These are phyloP conservation scores for Alectura lathami DNA, from an alignment of 2,113 vertebrate species.

Conservation along the genomic window DNA sequence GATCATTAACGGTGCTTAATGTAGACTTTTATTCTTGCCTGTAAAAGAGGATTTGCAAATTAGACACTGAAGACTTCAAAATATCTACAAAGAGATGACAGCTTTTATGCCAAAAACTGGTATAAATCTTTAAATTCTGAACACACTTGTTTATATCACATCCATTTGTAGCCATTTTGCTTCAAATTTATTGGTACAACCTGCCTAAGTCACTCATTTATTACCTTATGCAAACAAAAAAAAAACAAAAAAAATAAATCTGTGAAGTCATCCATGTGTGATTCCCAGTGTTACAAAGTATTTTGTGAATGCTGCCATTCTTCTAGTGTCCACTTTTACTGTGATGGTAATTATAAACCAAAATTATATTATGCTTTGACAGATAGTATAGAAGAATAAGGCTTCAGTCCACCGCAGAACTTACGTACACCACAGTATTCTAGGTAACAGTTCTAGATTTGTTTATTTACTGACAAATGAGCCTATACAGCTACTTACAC, in stretches of 20 bases:
- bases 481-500: background rate
- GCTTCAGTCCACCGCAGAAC: background rate
- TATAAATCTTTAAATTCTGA: conserved; percentile 14
- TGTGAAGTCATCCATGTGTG: background rate
- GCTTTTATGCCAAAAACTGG: background rate
- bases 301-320: background rate
- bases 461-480: background rate
- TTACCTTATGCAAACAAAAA: conserved; percentile 47
- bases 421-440: background rate
- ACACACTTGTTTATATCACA: conserved; percentile 12
- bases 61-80: background rate
- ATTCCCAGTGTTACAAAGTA: background rate
- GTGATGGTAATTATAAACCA: background rate
- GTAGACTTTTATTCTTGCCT: background rate
- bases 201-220: conserved; percentile 5
- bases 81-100: background rate
- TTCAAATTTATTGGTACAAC: conserved; percentile 7
- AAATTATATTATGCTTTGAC: background rate
- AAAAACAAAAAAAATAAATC: conserved; percentile 42
- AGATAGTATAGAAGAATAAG: background rate
- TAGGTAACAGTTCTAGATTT: background rate
- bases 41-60: conserved; percentile 7
- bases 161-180: background rate
- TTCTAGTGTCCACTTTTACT: background rate
- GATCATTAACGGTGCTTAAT: background rate